Evolutionary conservation across 30 jellyfish, hydroid and myxozoan genomes (phyloP).

Genomic region (Haliclystus octoradiatus): DNA sequence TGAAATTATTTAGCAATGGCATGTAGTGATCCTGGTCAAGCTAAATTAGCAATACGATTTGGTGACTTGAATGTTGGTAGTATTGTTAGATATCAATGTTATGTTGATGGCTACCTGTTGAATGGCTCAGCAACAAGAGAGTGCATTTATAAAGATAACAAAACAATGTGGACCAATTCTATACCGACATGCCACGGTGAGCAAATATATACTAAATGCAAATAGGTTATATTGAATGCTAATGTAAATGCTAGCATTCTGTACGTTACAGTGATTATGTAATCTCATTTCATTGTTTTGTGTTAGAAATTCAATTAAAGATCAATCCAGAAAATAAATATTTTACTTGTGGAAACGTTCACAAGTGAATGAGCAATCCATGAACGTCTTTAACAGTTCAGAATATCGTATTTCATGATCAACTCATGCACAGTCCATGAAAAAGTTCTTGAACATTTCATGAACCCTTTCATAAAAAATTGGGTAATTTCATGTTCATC

Average conservation of each 20-base stretch:
- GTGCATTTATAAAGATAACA: constrained; percentile 26
- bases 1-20: constrained; percentile 33
- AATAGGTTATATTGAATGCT: no score
- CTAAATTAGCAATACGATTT: constrained; percentile 26
- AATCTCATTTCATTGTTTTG: not conserved
- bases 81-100: constrained; percentile 49
- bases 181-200: constrained; percentile 76
- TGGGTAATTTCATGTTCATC: no score
- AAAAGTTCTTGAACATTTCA: no score
- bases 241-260: not conserved
- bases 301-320: no score
- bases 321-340: no score
- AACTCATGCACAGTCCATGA: no score
- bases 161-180: constrained; percentile 53
- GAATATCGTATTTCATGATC: no score
- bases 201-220: no score
- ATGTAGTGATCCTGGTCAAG: constrained; percentile 80
- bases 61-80: constrained; percentile 45
- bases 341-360: no score
- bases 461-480: no score
- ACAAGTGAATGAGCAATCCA: no score
- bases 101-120: constrained; percentile 25
- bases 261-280: not conserved
- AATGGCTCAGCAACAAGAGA: constrained; percentile 54
- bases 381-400: no score